Evolutionary conservation across 2,888 invertebrate species (phyloP).

Genomic region (Parnassius apollo): DNA sequence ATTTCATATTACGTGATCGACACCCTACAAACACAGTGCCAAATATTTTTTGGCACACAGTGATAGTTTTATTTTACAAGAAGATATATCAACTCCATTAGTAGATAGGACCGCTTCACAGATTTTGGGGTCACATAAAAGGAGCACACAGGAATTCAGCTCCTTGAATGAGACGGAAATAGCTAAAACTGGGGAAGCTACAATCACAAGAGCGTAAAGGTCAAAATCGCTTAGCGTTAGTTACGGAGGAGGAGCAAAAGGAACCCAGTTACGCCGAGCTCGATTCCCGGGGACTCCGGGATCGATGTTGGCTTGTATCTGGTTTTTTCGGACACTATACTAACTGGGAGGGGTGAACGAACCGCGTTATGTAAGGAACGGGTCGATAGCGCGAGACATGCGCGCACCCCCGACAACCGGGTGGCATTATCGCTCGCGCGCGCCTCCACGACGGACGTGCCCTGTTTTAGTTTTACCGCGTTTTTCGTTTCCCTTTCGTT

Average conservation of each 20-base stretch:
- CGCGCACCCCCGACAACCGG: slow-evolving; percentile 48
- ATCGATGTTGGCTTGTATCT: slow-evolving; percentile 72
- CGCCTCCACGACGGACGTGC: slow-evolving; percentile 75
- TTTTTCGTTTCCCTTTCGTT: slow-evolving; percentile 82
- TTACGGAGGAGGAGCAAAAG: slow-evolving; percentile 18
- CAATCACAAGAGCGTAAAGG: slow-evolving; percentile 27
- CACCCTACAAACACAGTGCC: background rate
- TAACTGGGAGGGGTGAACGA: slow-evolving; percentile 76
- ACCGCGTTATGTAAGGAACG: slow-evolving; percentile 73
- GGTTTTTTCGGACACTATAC: slow-evolving; percentile 80
- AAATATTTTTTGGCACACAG: slow-evolving; percentile 8
- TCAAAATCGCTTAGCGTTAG: slow-evolving; percentile 27
- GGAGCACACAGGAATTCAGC: slow-evolving; percentile 23
- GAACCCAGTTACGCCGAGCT: slow-evolving; percentile 38
- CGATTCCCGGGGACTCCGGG: slow-evolving; percentile 50
- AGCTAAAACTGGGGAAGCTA: slow-evolving; percentile 21
- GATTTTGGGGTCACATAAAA: slow-evolving; percentile 25
- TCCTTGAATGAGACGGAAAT: slow-evolving; percentile 10
- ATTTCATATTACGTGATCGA: too few relatives aligned
- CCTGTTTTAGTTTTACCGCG: slow-evolving; percentile 77
- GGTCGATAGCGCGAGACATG: slow-evolving; percentile 65
- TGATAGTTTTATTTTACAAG: background rate
- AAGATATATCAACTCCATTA: slow-evolving; percentile 17
- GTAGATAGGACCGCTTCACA: slow-evolving; percentile 15
- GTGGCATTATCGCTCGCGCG: slow-evolving; percentile 73